Conservation (phyloP, 2,113 vertebrate species). For the Triplophysa tibetana region DNA sequence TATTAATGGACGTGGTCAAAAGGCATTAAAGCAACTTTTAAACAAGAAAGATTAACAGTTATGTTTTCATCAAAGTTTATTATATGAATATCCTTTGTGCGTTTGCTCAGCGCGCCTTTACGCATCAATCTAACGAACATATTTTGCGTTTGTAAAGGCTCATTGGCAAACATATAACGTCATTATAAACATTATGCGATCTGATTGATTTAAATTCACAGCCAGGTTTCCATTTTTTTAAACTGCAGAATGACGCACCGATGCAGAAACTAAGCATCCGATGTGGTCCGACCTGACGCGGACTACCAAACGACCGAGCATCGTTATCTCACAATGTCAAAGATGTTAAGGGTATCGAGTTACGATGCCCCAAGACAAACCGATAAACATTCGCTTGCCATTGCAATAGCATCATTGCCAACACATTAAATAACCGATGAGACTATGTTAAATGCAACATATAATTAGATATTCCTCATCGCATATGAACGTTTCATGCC, state of each 20-base stretch:
- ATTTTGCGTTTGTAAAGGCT: not conserved
- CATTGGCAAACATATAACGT: not conserved
- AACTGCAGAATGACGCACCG: constrained; percentile 49
- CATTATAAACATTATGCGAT: not conserved
- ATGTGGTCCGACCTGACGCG: constrained; percentile 2
- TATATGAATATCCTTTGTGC: too few relatives aligned
- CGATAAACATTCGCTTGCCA: not conserved
- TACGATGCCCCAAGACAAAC: not conserved
- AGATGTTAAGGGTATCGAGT: not conserved
- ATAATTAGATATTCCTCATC: too few relatives aligned
- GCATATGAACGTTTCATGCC: not conserved
- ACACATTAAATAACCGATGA: not conserved
- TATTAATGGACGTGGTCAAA: too few relatives aligned
- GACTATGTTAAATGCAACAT: not conserved
- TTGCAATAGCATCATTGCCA: not conserved
- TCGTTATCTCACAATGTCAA: constrained; percentile 4
- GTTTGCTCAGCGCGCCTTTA: not conserved
- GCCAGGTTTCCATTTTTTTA: not conserved
- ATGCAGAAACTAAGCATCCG: constrained; percentile 32
- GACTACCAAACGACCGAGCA: not conserved
- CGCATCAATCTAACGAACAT: not conserved
- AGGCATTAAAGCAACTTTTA: too few relatives aligned
- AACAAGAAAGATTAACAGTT: too few relatives aligned
- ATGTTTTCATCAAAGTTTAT: too few relatives aligned
- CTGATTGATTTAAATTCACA: constrained; percentile 22